phyloP scores from a whole-genome alignment of 2,888 invertebrate genomes.

The Leptopterna dolabrata region DNA sequence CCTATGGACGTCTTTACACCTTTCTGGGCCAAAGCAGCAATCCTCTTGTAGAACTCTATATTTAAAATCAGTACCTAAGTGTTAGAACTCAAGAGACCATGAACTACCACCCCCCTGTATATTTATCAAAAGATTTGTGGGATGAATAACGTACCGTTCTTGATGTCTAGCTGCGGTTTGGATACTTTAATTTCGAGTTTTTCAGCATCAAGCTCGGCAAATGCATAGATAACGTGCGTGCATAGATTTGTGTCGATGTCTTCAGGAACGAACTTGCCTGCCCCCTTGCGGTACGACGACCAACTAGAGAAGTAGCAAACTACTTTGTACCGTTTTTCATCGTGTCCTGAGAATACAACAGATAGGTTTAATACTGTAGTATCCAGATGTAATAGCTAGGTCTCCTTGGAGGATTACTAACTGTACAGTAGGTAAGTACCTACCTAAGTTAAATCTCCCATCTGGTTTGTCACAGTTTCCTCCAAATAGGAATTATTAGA shows the following conservation, averaged over 20 bases:
- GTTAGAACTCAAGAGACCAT: too few species aligned
- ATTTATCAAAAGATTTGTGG: too few species aligned
- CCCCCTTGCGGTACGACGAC: neutral
- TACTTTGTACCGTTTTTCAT: neutral
- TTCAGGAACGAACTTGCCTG: neutral
- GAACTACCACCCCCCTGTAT: too few species aligned
- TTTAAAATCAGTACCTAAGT: too few species aligned
- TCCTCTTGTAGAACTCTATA: slow-evolving; percentile 85
- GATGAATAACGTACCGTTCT: slow-evolving; percentile 75
- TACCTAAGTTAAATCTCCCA: neutral
- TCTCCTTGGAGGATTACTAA: too few species aligned
- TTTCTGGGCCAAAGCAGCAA: slow-evolving; percentile 80
- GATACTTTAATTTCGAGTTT: slow-evolving; percentile 73
- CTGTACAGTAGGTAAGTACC: too few species aligned
- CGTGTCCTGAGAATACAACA: neutral
- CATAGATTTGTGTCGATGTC: neutral
- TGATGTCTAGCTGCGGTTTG: slow-evolving; percentile 88
- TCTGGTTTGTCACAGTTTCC: too few species aligned
- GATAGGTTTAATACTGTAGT: neutral
- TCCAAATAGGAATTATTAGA: too few species aligned
- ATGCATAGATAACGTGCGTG: neutral
- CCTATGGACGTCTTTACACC: slow-evolving; percentile 88
- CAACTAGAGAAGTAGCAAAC: neutral
- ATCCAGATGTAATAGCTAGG: too few species aligned
- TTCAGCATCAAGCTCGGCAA: neutral